phyloP scores from a whole-genome alignment of 2,888 invertebrate species.

The Nephrotoma guestfalica region DNA sequence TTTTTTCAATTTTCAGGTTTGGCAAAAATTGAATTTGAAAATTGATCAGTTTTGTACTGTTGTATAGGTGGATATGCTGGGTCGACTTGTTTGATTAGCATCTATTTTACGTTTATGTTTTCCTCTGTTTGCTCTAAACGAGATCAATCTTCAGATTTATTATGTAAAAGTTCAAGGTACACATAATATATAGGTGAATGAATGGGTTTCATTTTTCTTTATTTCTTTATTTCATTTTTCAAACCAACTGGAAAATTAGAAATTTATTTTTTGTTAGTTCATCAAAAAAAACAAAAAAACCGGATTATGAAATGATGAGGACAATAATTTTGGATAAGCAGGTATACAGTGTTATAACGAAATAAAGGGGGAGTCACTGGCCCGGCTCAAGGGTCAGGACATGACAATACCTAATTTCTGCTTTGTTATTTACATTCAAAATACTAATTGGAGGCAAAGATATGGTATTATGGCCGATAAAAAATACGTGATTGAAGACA shows the following conservation, averaged over 20 bases:
- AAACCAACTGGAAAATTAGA: background rate
- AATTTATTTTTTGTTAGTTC: background rate
- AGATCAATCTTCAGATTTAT: background rate
- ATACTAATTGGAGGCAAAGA: no score
- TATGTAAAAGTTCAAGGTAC: background rate
- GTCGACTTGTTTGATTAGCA: background rate
- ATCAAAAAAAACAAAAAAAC: background rate
- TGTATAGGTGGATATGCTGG: background rate
- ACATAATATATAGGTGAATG: background rate
- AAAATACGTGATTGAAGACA: no score
- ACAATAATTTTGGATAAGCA: background rate
- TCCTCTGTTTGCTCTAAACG: background rate
- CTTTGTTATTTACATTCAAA: no score
- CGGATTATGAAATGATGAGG: background rate
- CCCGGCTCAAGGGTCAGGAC: no score
- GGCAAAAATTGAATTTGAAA: background rate
- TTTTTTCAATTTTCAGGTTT: background rate
- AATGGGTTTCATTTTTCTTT: background rate
- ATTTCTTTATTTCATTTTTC: background rate
- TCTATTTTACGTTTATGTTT: background rate
- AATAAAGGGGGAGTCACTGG: no score
- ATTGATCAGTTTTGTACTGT: background rate
- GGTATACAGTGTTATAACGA: background rate
- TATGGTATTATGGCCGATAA: no score
- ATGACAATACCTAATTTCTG: no score